A percentile compares a stretch with the other conserved stretches of the same genome.
Conservation (phyloP, 2,888 invertebrate genomes). For the Scaptodrosophila latifasciaeformis region DNA sequence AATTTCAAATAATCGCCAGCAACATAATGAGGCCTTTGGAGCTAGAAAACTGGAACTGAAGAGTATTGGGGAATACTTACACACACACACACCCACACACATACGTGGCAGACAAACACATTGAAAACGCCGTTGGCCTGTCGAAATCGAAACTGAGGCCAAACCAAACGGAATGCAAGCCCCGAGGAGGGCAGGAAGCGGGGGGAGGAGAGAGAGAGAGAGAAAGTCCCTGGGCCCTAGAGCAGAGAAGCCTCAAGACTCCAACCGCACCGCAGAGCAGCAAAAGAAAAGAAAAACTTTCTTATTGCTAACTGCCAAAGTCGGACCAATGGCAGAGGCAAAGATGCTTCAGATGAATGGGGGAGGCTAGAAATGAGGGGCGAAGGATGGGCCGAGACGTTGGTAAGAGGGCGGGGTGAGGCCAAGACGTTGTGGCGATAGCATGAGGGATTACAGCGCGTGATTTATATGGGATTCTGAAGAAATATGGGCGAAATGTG, state of each 20-base stretch:
- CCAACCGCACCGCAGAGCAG: conserved; percentile 13
- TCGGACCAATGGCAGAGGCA: conserved; percentile 34
- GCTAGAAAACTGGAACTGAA: conserved; percentile 37
- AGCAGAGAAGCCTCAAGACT: conserved; percentile 1
- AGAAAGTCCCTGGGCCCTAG: conserved; percentile 11
- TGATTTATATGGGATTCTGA: conserved; percentile 76
- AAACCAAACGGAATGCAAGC: conserved; percentile 3
- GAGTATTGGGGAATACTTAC: too few relatives aligned
- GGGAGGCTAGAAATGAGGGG: too few relatives aligned
- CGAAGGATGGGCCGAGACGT: conserved; percentile 19
- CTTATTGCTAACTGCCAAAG: conserved; percentile 69
- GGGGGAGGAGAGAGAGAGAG: conserved; percentile 8
- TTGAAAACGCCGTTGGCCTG: not conserved
- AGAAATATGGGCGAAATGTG: conserved; percentile 76
- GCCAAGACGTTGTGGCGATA: conserved; percentile 70
- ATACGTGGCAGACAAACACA: conserved; percentile 36
- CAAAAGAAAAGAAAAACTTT: conserved; percentile 63
- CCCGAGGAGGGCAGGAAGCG: conserved; percentile 2
- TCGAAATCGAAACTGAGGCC: conserved; percentile 2
- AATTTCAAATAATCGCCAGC: conserved; percentile 67
- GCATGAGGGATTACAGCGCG: conserved; percentile 76
- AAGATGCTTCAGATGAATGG: conserved; percentile 13
- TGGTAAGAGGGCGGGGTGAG: conserved; percentile 26
- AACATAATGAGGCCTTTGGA: conserved; percentile 63
- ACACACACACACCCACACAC: too few relatives aligned